Evolutionary conservation across 2,797 vertebrate species (phyloP).

Genomic region (Anguilla obscura): DNA sequence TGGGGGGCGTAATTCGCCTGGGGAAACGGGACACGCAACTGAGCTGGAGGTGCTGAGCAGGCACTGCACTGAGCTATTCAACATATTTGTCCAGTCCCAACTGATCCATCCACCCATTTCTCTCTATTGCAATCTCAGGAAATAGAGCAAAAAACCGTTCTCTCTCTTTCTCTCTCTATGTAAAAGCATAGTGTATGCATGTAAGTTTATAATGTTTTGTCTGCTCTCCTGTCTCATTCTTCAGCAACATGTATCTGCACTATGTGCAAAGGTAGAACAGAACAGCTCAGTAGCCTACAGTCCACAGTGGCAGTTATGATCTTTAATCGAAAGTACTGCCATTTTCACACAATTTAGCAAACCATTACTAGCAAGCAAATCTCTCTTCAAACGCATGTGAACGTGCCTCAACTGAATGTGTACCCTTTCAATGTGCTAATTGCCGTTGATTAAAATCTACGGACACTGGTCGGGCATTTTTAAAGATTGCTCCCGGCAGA

Average conservation of each 20-base stretch:
- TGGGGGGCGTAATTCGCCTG: not conserved
- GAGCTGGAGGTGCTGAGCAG: not conserved
- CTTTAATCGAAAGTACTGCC: not conserved
- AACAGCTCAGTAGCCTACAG: not conserved
- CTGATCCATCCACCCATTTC: not conserved
- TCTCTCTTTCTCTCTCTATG: constrained; percentile 12
- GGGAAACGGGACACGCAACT: not conserved
- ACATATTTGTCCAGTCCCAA: not conserved
- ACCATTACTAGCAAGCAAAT: not conserved
- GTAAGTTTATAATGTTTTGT: not conserved
- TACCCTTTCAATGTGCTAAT: not conserved
- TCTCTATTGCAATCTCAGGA: not conserved
- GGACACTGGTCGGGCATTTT: not conserved
- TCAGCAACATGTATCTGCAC: not conserved
- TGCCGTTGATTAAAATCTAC: not conserved
- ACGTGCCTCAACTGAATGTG: not conserved
- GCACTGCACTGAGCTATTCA: not conserved
- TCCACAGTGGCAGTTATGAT: not conserved
- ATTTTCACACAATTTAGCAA: not conserved
- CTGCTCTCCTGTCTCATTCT: not conserved
- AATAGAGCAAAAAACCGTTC: not conserved
- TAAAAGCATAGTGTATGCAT: no score
- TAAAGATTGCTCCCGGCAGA: not conserved
- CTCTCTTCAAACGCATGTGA: not conserved
- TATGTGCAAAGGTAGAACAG: not conserved